Percentiles rank a stretch among this genome's conserved stretches.
Conservation (phyloP, 2,113 vertebrate genomes). For the Andinoacara biseriatus region DNA sequence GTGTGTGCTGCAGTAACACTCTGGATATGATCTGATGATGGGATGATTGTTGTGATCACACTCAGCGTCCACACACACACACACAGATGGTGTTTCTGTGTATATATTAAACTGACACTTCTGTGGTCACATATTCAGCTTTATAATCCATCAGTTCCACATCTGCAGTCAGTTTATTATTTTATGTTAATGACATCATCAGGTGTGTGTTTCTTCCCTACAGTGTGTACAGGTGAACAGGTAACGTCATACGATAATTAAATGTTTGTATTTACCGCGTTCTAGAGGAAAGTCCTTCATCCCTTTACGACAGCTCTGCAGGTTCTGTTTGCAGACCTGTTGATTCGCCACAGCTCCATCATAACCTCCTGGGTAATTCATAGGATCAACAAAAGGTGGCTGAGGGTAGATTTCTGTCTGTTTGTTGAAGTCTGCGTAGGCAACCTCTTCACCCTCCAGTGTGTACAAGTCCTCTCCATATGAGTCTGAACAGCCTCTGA, state of each 20-base stretch:
- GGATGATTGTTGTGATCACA: too few species aligned
- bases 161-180: too few species aligned
- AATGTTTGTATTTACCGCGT: fast-evolving
- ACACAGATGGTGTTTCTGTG: too few species aligned
- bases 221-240: not conserved
- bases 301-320: fast-evolving
- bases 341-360: fast-evolving
- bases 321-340: not conserved
- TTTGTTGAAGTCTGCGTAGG: conserved; percentile 30
- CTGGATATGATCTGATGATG: too few species aligned
- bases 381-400: not conserved
- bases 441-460: conserved; percentile 20
- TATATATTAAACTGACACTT: too few species aligned
- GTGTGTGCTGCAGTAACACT: too few species aligned
- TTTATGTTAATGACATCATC: too few species aligned
- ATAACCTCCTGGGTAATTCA: fast-evolving
- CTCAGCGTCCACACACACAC: too few species aligned
- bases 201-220: too few species aligned
- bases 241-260: fast-evolving
- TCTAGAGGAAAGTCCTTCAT: fast-evolving
- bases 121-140: too few species aligned
- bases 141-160: too few species aligned
- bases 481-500: not conserved
- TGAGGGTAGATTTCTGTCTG: fast-evolving
- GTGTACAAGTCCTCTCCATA: fast-evolving